Conservation (phyloP, 2,888 invertebrate species). For the Gonocerus acuteangulatus region DNA sequence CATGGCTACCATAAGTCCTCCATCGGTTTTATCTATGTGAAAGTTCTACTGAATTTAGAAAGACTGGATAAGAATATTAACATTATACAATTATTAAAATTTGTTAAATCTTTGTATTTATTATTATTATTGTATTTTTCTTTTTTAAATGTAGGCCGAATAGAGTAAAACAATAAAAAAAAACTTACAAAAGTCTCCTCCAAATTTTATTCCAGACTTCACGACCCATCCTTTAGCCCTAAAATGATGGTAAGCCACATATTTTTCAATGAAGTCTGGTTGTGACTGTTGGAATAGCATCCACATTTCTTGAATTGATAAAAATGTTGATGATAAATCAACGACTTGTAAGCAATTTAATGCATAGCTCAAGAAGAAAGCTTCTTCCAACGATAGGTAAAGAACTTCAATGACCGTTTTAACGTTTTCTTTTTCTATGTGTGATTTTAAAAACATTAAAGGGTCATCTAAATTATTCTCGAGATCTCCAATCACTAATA, state of each 20-base stretch:
- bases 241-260: conserved; percentile 76
- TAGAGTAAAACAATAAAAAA: too few species aligned
- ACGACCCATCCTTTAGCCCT: conserved; percentile 86
- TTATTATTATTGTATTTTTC: too few species aligned
- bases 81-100: too few species aligned
- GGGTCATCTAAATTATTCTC: conserved; percentile 58
- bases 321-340: conserved; percentile 47
- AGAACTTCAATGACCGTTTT: conserved; percentile 56
- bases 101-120: too few species aligned
- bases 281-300: conserved; percentile 52
- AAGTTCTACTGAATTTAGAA: too few species aligned
- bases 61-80: too few species aligned
- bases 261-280: conserved; percentile 56
- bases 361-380: conserved; percentile 62
- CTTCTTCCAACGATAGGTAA: conserved; percentile 65
- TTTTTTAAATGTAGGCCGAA: too few species aligned
- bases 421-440: conserved; percentile 51
- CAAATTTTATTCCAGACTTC: conserved; percentile 81
- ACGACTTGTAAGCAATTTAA: conserved; percentile 59
- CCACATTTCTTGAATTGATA: conserved; percentile 53
- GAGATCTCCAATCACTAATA: conserved; percentile 57
- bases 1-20: too few species aligned
- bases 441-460: conserved; percentile 46
- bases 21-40: too few species aligned
- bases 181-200: conserved; percentile 72